A percentile compares a stretch with the other conserved stretches of the same genome.
Evolutionary conservation across 2,888 invertebrate genomes (phyloP).

Genomic region (Gortyna flavago): DNA sequence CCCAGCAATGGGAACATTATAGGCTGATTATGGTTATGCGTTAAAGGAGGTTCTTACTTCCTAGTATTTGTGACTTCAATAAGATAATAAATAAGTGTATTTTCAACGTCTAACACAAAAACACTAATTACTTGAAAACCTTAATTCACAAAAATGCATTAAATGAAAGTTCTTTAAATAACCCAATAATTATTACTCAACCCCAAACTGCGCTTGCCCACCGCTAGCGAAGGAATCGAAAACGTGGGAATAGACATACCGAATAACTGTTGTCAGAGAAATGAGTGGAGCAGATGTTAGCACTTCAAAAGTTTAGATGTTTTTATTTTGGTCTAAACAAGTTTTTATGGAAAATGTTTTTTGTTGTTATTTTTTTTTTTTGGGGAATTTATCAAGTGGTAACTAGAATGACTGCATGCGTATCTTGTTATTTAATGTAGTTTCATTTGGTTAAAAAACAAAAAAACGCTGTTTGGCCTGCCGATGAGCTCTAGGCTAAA

Average conservation of each 20-base stretch:
- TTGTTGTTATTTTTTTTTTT: slow-evolving; percentile 8
- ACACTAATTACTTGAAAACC: slow-evolving; percentile 3
- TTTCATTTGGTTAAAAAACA: no score
- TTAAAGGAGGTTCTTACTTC: no score
- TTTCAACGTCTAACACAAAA: slow-evolving; percentile 8
- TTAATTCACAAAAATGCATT: slow-evolving; percentile 40
- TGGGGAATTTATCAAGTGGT: not conserved
- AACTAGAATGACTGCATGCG: not conserved
- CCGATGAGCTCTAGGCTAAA: no score
- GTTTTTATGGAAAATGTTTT: not conserved
- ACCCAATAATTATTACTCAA: slow-evolving; percentile 80
- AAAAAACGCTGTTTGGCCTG: no score
- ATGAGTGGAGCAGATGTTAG: slow-evolving; percentile 58
- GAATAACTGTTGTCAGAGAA: slow-evolving; percentile 69
- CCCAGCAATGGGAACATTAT: no score
- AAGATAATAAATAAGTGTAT: not conserved
- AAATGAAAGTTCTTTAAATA: slow-evolving; percentile 53
- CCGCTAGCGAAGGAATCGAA: slow-evolving; percentile 65
- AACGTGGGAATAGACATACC: slow-evolving; percentile 81
- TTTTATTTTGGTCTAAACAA: slow-evolving; percentile 25
- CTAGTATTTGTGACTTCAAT: no score
- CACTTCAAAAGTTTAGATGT: slow-evolving; percentile 32
- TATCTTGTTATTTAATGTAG: not conserved
- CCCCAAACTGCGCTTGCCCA: slow-evolving; percentile 70
- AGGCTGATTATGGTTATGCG: no score